Conservation (phyloP, 2,797 vertebrate genomes). For the Coregonus suidteri region DNA sequence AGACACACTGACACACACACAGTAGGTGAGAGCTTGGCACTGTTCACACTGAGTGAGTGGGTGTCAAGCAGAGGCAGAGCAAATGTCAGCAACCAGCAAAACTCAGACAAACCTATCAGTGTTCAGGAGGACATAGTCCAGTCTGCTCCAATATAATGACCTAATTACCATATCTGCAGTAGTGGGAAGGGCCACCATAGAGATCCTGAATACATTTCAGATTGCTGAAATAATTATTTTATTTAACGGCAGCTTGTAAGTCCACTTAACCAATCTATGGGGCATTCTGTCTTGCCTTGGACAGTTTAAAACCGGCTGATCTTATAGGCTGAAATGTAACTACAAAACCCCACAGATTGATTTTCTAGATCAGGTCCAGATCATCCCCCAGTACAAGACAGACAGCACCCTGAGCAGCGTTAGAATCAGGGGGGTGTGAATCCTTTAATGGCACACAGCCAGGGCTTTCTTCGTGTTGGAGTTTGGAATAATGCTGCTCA, state of each 20-base stretch:
- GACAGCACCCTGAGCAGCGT: not conserved
- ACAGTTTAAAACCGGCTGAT: too few species aligned
- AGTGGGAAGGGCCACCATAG: not conserved
- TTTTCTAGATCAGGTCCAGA: too few species aligned
- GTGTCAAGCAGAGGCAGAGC: slow-evolving; percentile 30
- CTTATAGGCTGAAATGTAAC: too few species aligned
- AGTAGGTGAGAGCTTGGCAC: not conserved
- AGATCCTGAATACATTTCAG: not conserved
- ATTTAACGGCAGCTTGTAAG: not conserved
- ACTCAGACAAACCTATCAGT: slow-evolving; percentile 36
- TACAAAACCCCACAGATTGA: too few species aligned
- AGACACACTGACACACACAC: not conserved
- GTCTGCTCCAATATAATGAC: not conserved
- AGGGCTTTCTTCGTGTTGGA: not conserved
- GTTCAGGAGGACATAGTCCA: not conserved
- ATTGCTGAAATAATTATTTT: not conserved
- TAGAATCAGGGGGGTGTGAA: not conserved
- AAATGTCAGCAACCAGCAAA: slow-evolving; percentile 37
- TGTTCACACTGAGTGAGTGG: slow-evolving; percentile 2
- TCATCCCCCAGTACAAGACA: too few species aligned
- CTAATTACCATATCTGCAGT: not conserved
- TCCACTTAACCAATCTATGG: not conserved
- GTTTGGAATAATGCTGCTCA: not conserved
- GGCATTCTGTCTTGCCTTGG: too few species aligned
- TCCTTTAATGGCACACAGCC: not conserved